These are phyloP conservation scores for Leptopilina clavipes DNA, from an alignment of 1,140 invertebrate genomes.

Conservation along the genomic window DNA sequence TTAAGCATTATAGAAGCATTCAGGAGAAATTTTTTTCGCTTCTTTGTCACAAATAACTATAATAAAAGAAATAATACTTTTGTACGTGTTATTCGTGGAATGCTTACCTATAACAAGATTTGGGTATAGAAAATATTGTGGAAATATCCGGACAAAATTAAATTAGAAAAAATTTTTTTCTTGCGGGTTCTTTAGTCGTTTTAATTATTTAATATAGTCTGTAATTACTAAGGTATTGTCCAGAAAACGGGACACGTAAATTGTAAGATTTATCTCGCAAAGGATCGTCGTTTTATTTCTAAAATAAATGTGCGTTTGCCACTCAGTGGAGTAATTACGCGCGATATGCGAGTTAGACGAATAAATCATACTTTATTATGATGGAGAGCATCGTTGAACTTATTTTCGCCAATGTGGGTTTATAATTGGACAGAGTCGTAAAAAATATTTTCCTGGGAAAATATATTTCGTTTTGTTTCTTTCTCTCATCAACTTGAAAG, in stretches of 20 bases:
- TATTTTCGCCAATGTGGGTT: conserved; percentile 44
- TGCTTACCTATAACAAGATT: no score
- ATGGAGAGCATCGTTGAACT: conserved; percentile 53
- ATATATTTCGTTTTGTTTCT: background rate
- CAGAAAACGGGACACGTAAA: background rate
- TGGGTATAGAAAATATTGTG: no score
- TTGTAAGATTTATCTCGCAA: background rate
- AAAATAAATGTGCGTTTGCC: background rate
- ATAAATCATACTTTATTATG: conserved; percentile 70
- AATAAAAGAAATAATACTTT: no score
- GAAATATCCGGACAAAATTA: no score
- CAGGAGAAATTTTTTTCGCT: no score
- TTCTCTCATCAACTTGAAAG: no score
- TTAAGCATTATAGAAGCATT: no score
- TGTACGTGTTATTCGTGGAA: no score
- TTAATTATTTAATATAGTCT: no score
- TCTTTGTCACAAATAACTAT: no score
- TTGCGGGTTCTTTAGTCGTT: no score
- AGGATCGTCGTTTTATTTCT: background rate
- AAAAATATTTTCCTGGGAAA: background rate
- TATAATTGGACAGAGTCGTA: conserved; percentile 40
- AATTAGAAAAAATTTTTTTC: no score
- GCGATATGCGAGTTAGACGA: conserved; percentile 49
- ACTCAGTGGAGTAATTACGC: conserved; percentile 49
- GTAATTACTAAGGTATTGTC: background rate